Evolutionary conservation across 2,113 vertebrate genomes (phyloP), one percentile per base, ranked within the genome.

Genomic region (Gavialis gangeticus): DNA sequence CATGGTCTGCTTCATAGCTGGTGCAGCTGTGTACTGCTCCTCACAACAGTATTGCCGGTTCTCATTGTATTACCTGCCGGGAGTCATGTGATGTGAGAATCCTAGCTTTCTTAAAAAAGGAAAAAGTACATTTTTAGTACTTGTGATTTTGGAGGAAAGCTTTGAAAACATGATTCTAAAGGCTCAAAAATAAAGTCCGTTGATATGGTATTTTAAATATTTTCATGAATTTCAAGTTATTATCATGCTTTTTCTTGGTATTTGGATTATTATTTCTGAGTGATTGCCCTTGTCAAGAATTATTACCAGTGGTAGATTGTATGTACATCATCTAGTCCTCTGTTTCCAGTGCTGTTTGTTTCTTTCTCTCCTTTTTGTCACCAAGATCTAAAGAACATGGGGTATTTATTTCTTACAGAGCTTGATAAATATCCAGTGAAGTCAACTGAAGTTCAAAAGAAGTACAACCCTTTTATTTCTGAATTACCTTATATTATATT

Each of bases 291-390:
- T 71, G 30, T 4, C 67, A 69, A 11, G 34, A 69, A 46, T 18
- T 69, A 17, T 71, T 71, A 5, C 18, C 12, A 46, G n/a, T 4
- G 6, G 30, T 12, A 71, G 37, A 69, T 11, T 34, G n/a, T 67
- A 69, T 21, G 22, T 22, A 21, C 18, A 87, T 37, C 25, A 76
- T 9, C 8, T 79, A 28, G 2, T 3, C 3, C 55, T 73, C 62
- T 13, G 5, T 8, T 58, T 1, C 12, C 19, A 12, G 10, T 37
- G 19, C 18, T 11, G 17, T 67, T 0, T 1, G 3, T 18, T 75
- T 11, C 0, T 1, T 4, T 18, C 13, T 63, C 54, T 71, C 30
- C 18, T 1, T 77, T 54, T 79, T 19, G 14, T 1, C 5, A 22
- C 1, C 0, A 30, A 19, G 30, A n/a, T 18, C 10, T 75, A 21